Conservation (phyloP, 2,888 invertebrate genomes). For the Ophion slaviceki region DNA sequence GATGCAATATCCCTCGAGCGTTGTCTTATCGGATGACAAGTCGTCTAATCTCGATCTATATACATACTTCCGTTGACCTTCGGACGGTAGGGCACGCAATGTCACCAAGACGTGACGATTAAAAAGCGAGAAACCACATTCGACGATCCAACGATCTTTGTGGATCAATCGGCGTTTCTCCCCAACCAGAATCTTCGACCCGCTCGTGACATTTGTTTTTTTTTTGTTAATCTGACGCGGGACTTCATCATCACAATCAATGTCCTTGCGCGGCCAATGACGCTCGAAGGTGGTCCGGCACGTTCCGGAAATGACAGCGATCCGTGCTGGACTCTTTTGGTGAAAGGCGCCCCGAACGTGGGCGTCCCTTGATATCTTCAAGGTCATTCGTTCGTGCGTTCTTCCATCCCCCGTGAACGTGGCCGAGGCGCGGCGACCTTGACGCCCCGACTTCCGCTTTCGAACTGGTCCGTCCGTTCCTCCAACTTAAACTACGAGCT, state of each 20-base stretch:
- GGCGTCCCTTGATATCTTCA: constrained; percentile 40
- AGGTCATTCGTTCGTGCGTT: constrained; percentile 44
- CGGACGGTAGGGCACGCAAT: constrained; percentile 23
- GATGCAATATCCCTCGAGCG: neutral
- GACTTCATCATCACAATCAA: constrained; percentile 4
- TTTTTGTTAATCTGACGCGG: neutral
- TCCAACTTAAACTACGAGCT: constrained; percentile 31
- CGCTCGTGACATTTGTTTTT: neutral
- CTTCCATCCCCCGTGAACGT: constrained; percentile 27
- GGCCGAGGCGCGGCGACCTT: constrained; percentile 24
- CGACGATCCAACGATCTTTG: constrained; percentile 27
- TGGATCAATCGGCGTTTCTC: constrained; percentile 2
- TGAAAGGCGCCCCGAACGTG: constrained; percentile 45
- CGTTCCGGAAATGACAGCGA: constrained; percentile 13
- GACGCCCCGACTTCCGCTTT: constrained; percentile 54
- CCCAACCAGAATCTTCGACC: neutral
- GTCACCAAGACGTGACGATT: constrained; percentile 30
- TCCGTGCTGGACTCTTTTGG: constrained; percentile 40
- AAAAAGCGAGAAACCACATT: constrained; percentile 36
- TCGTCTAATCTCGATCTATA: neutral
- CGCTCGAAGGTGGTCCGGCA: constrained; percentile 29
- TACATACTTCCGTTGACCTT: constrained; percentile 21
- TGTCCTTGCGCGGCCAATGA: neutral
- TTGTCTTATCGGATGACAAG: neutral
- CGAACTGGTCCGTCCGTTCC: constrained; percentile 21